Evolutionary conservation across 2,113 vertebrate species (phyloP), one percentile per base, ranked within the genome.

Genomic region (Embiotoca jacksoni): DNA sequence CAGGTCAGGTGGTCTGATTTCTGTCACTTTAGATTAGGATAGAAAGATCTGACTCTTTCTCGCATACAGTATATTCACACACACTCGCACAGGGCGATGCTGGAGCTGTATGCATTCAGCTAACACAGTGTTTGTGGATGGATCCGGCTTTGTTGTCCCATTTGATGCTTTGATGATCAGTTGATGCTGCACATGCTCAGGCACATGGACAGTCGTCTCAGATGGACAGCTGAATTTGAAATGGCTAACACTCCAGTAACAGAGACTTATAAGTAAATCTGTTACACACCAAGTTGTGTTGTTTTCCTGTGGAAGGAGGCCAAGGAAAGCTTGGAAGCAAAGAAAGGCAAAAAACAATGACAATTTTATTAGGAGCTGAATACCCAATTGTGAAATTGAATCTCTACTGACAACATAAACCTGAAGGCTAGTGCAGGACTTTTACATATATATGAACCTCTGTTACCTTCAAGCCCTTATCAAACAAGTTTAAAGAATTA

Each of bases 11-110:
- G 91, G 47, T 86, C 61, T 47, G 30, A 77, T 82, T 81, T 86
- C 81, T 83, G 76, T 93, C 92, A 82, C 66, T 84, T 79, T 73
- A 67, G 44, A 88, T 93, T 73, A 83, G 23, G 37, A 36, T 88
- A 61, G 75, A 78, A 58, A 23, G 39, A 59, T 65, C 33, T 69
- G 54, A 90, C 47, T 71, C 47, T 58, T 31, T 66, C 53, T 36
- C 56, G 47, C 65, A 56, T 44, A 8, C 16, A 0, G 32, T 46
- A n/a, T 44, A 23, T 16, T 68, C 9, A 8, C 55, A 66, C 60
- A 52, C 36, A 33, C 41, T 39, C 53, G 23, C 33, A n/a, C 61
- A 5, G 31, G 10, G 63, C 32, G 32, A 59, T 47, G 36, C 54
- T 39, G 13, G 7, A 67, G 41, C 44, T 57, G 11, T 52, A 6